Percentiles rank a stretch among this genome's conserved stretches.
Evolutionary conservation across 2,888 invertebrate species (phyloP).

Genomic region (Deroplatys truncata): DNA sequence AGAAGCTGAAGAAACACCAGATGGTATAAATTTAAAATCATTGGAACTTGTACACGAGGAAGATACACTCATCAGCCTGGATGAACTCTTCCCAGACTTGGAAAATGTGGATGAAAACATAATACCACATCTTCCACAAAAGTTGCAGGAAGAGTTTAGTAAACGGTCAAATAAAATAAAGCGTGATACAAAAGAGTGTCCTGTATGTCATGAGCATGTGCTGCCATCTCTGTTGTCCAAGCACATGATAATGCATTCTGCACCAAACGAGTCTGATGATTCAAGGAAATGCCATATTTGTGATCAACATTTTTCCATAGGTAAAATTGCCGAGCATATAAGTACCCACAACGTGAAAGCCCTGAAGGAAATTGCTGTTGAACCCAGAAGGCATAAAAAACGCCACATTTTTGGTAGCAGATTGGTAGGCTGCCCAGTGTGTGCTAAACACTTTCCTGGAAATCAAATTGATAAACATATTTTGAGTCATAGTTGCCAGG

Average conservation of each 20-base stretch:
- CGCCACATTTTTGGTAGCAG: not conserved
- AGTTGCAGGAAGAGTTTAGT: conserved; percentile 40
- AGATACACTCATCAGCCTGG: conserved; percentile 34
- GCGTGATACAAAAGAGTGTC: not conserved
- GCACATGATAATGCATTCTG: not conserved
- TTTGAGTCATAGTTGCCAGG: not conserved
- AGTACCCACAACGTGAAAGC: not conserved
- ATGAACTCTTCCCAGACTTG: conserved; percentile 47
- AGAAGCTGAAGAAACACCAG: not conserved
- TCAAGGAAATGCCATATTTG: not conserved
- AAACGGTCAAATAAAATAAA: conserved; percentile 29
- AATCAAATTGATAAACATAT: not conserved
- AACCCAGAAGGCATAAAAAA: not conserved
- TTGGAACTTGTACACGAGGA: not conserved
- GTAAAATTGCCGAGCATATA: not conserved
- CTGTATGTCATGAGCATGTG: not conserved
- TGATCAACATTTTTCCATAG: not conserved
- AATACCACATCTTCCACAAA: conserved; percentile 42
- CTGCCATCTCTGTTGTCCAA: not conserved
- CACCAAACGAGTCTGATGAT: not conserved
- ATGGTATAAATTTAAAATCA: not conserved
- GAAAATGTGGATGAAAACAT: conserved; percentile 43
- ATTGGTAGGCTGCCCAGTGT: not conserved
- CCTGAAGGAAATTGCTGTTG: not conserved
- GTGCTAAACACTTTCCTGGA: not conserved